Percentiles rank a stretch among this genome's conserved stretches.
Conservation (phyloP, 2,888 invertebrate species). For the Julus scandinavius region DNA sequence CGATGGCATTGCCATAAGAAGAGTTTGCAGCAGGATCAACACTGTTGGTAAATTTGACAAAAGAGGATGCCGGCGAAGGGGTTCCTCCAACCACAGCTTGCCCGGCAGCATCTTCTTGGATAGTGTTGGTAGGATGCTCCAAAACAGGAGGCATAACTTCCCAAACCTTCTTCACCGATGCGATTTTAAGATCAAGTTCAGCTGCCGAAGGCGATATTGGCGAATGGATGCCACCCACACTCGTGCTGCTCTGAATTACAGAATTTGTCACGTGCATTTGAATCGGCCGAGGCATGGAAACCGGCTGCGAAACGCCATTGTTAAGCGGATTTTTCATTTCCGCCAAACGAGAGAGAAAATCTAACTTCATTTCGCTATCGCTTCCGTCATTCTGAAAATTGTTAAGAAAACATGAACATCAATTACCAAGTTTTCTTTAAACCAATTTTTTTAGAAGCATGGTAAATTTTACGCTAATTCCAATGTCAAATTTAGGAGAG, state of each 20-base stretch:
- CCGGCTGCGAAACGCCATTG: constrained; percentile 68
- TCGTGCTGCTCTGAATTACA: constrained; percentile 55
- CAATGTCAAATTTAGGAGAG: not conserved
- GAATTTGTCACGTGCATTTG: constrained; percentile 58
- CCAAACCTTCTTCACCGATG: constrained; percentile 90
- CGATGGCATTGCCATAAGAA: not conserved
- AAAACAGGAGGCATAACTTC: constrained; percentile 69
- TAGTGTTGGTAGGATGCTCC: constrained; percentile 61
- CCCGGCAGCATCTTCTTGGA: not conserved
- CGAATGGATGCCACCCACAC: constrained; percentile 71
- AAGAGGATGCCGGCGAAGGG: not conserved
- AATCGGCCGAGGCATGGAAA: constrained; percentile 61
- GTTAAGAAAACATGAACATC: not conserved
- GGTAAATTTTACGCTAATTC: too few relatives aligned
- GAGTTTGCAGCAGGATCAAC: not conserved
- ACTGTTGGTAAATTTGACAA: not conserved
- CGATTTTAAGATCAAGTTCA: constrained; percentile 92
- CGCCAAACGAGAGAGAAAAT: constrained; percentile 73
- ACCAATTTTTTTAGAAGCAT: too few relatives aligned
- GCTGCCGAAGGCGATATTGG: constrained; percentile 85
- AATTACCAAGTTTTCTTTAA: not conserved
- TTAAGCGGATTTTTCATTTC: not conserved
- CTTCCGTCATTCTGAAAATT: constrained; percentile 70
- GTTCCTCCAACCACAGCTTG: constrained; percentile 48
- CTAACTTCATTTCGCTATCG: constrained; percentile 87